phyloP scores from a whole-genome alignment of 2,113 vertebrate genomes.

The Xiphias gladius region DNA sequence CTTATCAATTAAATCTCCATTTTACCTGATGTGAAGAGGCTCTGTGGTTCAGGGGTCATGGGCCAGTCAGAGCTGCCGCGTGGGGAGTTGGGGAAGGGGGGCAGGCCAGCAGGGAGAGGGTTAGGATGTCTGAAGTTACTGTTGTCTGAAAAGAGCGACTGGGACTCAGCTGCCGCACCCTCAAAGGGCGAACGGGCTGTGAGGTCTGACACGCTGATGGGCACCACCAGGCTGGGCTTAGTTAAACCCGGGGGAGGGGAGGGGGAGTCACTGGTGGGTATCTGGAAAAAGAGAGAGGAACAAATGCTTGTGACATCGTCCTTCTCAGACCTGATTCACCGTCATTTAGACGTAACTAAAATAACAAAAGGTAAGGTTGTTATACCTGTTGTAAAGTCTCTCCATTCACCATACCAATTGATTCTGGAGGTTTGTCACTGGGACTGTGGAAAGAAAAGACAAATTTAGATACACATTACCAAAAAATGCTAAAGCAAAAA shows the following conservation, averaged over 20 bases:
- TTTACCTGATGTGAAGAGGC: conserved; percentile 98
- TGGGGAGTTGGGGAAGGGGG: conserved; percentile 93
- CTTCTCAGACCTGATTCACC: neutral
- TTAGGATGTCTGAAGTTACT: conserved; percentile 97
- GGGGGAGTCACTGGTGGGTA: conserved; percentile 94
- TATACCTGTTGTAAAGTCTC: conserved; percentile 96
- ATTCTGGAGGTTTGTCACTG: conserved; percentile 96
- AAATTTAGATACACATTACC: neutral
- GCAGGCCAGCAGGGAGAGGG: conserved; percentile 95
- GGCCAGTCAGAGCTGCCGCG: conserved; percentile 96
- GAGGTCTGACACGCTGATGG: conserved; percentile 95
- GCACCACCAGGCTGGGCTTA: conserved; percentile 93
- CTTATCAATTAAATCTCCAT: neutral
- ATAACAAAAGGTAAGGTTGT: neutral
- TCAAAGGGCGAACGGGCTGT: conserved; percentile 96
- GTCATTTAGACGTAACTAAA: neutral
- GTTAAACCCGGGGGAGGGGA: conserved; percentile 97
- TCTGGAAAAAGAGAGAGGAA: conserved; percentile 74
- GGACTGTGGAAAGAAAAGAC: conserved; percentile 86
- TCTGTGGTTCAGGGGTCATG: conserved; percentile 98
- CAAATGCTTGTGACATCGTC: neutral
- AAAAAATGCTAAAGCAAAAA: neutral
- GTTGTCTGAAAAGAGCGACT: conserved; percentile 99
- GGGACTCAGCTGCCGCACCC: conserved; percentile 96
- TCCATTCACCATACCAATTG: conserved; percentile 95